phyloP scores from a whole-genome alignment of 2,888 invertebrate species.

The Sminthurinus aureus region DNA sequence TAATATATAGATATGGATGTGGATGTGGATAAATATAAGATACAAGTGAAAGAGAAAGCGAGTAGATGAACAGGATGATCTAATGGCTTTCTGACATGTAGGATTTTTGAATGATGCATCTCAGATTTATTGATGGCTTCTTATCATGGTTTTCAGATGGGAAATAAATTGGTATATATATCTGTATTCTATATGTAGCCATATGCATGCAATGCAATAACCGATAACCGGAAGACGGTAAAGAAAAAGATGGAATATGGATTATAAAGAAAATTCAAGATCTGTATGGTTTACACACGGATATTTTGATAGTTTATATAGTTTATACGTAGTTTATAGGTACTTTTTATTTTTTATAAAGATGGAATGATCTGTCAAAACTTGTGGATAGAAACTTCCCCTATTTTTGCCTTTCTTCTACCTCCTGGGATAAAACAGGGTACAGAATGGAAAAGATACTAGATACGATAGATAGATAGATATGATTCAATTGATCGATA shows the following conservation, averaged over 20 bases:
- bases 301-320: no score
- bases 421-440: no score
- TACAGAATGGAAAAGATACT: no score
- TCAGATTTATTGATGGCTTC: slow-evolving; percentile 27
- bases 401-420: background rate
- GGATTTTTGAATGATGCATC: slow-evolving; percentile 31
- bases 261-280: no score
- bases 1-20: background rate
- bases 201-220: no score
- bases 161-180: slow-evolving; percentile 19
- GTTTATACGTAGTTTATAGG: no score
- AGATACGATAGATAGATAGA: no score
- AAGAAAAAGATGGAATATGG: background rate
- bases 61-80: background rate
- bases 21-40: background rate
- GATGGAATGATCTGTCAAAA: slow-evolving; percentile 33
- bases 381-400: slow-evolving; percentile 9
- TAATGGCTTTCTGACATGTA: slow-evolving; percentile 14
- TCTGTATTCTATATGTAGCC: no score
- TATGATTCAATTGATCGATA: slow-evolving; percentile 26
- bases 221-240: no score
- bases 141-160: slow-evolving; percentile 12
- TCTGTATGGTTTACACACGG: no score
- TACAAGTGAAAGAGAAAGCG: no score
- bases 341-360: background rate